Conservation (phyloP, 2,888 invertebrate species). For the Eupithecia dodoneata region DNA sequence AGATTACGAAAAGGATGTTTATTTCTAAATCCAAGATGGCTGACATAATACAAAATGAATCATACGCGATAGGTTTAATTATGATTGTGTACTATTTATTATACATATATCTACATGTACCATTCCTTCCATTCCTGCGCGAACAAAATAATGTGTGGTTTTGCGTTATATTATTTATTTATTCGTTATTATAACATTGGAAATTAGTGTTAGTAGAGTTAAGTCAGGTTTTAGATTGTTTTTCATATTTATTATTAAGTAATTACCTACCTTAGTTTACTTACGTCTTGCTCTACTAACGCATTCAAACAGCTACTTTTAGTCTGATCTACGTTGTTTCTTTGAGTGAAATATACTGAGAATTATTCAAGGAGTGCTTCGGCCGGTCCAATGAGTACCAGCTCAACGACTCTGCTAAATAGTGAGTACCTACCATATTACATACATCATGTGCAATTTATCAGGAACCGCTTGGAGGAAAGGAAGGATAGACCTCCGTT, state of each 20-base stretch:
- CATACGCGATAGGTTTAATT: too few relatives aligned
- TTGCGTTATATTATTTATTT: background rate
- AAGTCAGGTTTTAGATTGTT: too few relatives aligned
- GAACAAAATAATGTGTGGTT: background rate
- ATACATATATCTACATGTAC: too few relatives aligned
- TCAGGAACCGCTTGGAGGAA: background rate
- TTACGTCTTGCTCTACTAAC: background rate
- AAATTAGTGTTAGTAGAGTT: too few relatives aligned
- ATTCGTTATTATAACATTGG: background rate
- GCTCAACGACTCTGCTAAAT: constrained; percentile 99
- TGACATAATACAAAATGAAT: too few relatives aligned
- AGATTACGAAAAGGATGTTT: too few relatives aligned
- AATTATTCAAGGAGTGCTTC: constrained; percentile 92
- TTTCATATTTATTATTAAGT: too few relatives aligned
- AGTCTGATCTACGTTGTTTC: background rate
- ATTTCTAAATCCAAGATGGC: too few relatives aligned
- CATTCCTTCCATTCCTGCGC: background rate
- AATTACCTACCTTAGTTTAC: background rate
- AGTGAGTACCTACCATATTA: constrained; percentile 87
- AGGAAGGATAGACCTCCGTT: background rate
- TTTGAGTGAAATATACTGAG: background rate
- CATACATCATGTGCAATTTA: background rate
- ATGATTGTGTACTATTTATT: too few relatives aligned
- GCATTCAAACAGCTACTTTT: background rate
- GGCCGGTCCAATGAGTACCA: constrained; percentile 99